These are phyloP conservation scores for Anagyrus pseudococci DNA, from an alignment of 2,888 invertebrate genomes.

Conservation along the genomic window DNA sequence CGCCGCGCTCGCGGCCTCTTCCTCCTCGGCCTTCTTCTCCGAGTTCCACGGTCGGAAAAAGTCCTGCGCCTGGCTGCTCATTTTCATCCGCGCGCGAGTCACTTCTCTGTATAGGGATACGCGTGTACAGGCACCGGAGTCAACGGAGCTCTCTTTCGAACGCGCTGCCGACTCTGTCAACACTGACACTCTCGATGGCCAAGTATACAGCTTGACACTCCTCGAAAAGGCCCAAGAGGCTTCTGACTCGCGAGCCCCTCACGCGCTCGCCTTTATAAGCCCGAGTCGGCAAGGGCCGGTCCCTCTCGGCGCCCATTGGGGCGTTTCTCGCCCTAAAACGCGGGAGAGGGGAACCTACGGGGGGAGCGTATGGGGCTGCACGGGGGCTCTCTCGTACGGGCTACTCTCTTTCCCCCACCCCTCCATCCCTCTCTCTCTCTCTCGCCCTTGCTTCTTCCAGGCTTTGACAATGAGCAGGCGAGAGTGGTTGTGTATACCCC, in stretches of 20 bases:
- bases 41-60: slow-evolving; percentile 4
- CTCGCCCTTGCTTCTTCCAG: background rate
- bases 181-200: too few relatives aligned
- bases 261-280: background rate
- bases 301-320: background rate
- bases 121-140: too few relatives aligned
- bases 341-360: too few relatives aligned
- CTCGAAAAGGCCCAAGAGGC: too few relatives aligned
- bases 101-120: too few relatives aligned
- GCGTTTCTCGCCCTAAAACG: background rate
- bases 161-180: too few relatives aligned
- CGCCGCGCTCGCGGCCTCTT: slow-evolving; percentile 9
- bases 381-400: background rate
- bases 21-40: slow-evolving; percentile 3
- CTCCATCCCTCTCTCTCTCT: background rate
- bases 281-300: background rate
- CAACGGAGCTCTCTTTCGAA: too few relatives aligned
- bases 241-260: background rate
- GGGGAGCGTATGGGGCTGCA: too few relatives aligned
- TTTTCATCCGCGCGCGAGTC: too few relatives aligned
- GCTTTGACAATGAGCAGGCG: background rate
- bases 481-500: background rate
- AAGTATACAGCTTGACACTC: too few relatives aligned
- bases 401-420: background rate
- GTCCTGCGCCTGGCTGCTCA: too few relatives aligned